A percentile compares a stretch with the other conserved stretches of the same genome.
phyloP scores from a whole-genome alignment of 2,888 invertebrate species.

The Drosophila parthenogenetica region DNA sequence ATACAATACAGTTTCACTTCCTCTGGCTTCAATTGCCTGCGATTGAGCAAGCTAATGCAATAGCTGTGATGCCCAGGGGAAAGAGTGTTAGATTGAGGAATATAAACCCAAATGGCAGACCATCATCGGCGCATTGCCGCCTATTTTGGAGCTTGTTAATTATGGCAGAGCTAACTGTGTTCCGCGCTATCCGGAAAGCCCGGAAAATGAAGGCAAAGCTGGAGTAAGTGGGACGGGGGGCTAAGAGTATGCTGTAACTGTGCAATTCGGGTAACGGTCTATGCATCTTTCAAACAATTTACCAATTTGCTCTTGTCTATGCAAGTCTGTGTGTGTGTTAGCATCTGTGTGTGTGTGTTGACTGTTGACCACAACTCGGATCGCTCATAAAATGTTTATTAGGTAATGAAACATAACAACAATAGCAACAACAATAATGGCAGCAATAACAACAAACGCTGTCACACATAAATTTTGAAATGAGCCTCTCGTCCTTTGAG shows the following conservation, averaged over 20 bases:
- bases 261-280: constrained; percentile 6
- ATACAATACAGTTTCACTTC: background rate
- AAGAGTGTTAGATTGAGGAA: constrained; percentile 3
- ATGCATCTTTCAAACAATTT: constrained; percentile 79
- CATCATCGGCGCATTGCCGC: constrained; percentile 62
- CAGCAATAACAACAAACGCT: constrained; percentile 50
- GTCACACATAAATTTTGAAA: constrained; percentile 64
- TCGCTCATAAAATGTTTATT: constrained; percentile 74
- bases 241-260: constrained; percentile 4
- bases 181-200: constrained; percentile 20
- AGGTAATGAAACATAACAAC: constrained; percentile 74
- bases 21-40: background rate
- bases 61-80: background rate
- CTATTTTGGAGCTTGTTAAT: constrained; percentile 66
- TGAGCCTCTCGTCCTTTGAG: constrained; percentile 52
- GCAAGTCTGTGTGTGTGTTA: constrained; percentile 7
- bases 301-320: constrained; percentile 66
- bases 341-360: constrained; percentile 20
- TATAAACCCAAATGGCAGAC: constrained; percentile 32
- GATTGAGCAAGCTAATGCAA: background rate
- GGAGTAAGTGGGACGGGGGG: background rate
- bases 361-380: constrained; percentile 39
- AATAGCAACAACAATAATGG: constrained; percentile 48
- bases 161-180: constrained; percentile 50
- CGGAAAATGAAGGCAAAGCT: background rate